Conservation (phyloP, 2,113 vertebrate species). For the Cavia aperea region DNA sequence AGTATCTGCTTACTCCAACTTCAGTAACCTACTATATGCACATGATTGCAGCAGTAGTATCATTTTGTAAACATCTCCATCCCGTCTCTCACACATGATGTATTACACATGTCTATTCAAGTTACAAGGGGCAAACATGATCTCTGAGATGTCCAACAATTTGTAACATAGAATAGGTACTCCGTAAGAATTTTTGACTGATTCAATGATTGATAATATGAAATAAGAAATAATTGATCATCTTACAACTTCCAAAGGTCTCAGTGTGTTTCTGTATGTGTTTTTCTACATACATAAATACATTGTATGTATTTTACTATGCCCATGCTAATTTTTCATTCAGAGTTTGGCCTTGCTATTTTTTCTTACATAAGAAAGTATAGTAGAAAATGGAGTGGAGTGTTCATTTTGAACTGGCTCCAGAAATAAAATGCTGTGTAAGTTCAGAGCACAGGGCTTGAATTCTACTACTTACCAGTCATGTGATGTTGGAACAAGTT, state of each 20-base stretch:
- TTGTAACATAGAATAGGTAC: background rate
- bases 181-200: background rate
- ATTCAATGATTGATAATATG: background rate
- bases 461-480: background rate
- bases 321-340: background rate
- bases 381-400: background rate
- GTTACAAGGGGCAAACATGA: background rate
- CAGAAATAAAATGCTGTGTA: background rate
- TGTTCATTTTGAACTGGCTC: background rate
- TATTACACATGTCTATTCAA: background rate
- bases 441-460: background rate
- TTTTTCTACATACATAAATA: background rate
- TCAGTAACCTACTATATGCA: background rate
- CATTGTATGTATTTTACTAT: background rate
- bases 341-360: background rate
- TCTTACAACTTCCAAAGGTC: background rate
- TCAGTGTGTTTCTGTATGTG: background rate
- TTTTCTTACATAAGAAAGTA: background rate
- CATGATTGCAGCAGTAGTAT: background rate
- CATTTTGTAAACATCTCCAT: background rate
- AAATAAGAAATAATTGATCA: background rate
- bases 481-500: background rate
- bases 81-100: background rate
- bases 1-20: background rate
- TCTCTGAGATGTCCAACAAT: background rate